These are phyloP conservation scores for Asobara japonica DNA, from an alignment of 1,140 invertebrate species.

Conservation along the genomic window DNA sequence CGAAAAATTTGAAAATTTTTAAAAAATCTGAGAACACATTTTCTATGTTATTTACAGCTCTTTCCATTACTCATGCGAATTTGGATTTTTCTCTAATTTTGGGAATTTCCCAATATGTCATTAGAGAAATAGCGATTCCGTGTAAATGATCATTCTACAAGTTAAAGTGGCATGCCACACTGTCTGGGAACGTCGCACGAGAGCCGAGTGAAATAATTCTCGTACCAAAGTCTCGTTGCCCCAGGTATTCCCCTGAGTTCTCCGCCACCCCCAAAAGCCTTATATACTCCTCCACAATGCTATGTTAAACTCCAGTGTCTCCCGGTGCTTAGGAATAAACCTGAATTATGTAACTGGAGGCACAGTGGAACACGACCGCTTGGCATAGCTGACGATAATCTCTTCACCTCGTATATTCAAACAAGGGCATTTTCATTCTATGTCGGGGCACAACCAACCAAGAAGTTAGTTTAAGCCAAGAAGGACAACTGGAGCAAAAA, in stretches of 20 bases:
- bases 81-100: no score
- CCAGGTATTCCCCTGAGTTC: not conserved
- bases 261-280: not conserved
- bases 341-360: constrained; percentile 3
- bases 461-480: not conserved
- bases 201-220: not conserved
- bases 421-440: not conserved
- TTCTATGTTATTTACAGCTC: no score
- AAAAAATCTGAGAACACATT: no score
- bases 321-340: not conserved
- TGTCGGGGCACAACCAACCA: not conserved
- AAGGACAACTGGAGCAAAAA: not conserved
- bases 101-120: not conserved
- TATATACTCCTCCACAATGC: not conserved
- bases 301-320: not conserved
- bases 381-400: not conserved
- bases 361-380: not conserved
- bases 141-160: not conserved
- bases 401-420: not conserved
- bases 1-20: no score
- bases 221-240: not conserved
- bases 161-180: not conserved
- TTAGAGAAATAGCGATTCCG: not conserved
- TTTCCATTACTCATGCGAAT: no score
- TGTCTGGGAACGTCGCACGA: not conserved